Base-by-base conservation (phyloP, 2,888 invertebrate species). In the Cosmia trapezina region DNA sequence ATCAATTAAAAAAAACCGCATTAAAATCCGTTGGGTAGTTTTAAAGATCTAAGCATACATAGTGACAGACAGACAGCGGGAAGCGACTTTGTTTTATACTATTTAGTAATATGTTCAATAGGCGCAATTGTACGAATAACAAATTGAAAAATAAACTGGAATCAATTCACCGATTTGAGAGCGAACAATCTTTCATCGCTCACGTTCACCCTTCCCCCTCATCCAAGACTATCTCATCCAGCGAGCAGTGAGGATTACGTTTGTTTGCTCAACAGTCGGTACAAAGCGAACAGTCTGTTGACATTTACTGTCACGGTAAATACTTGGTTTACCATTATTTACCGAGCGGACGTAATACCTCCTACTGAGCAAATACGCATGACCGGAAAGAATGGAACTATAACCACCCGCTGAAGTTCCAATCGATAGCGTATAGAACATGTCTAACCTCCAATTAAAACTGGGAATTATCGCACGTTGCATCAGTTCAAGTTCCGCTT, bases 291-390 rank as follows among this genome's bases (percentile, higher is more conserved):
- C 94, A 93, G 89, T 93, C 90, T 95, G 93, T 95, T 95, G 94
- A 95, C 94, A 92, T 91, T 92, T 89, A 91, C 94, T 93, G 94
- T 93, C 92, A 93, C 89, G 76, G 95, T 91, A 94, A 94, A 95
- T 93, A 95, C 92, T 92, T 90, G 92, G 94, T 93, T 91, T 92
- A 94, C 94, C 93, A 92, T 93, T 95, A 94, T 95, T 95, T 95
- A 92, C 93, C 76, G 88, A 90, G 88, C 89, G 93, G 92, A 92
- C 92, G 90, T 93, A 92, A 92, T 93, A 92, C 90, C 88, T 89
- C 87, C 89, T 87, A 86, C 88, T 88, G 79, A 88, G 86, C 83
- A 91, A 91, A 92, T 89, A 91, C 79, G 67, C 62, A 73, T 61
- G 68, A 80, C 64, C 64, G 69, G 79, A 88, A 90, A 89, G 86